phyloP scores from a whole-genome alignment of 1,140 invertebrate species.

The Lutraria rhynchaena region DNA sequence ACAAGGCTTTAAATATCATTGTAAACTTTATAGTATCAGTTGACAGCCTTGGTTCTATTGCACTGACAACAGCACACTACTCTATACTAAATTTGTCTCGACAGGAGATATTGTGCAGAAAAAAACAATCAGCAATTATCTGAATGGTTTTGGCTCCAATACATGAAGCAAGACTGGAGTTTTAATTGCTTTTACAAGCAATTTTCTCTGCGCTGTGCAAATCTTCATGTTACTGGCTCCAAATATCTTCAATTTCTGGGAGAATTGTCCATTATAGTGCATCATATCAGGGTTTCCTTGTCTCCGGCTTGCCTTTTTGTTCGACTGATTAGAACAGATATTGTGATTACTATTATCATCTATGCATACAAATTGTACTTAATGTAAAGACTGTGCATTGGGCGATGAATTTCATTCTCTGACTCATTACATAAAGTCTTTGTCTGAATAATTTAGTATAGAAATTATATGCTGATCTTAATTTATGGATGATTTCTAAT shows the following conservation, averaged over 20 bases:
- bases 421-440: slow-evolving; percentile 22
- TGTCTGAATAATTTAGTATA: too few species aligned
- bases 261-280: slow-evolving; percentile 27
- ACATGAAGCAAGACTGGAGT: neutral
- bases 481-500: too few species aligned
- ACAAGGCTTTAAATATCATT: too few species aligned
- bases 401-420: slow-evolving; percentile 23
- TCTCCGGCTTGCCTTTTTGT: slow-evolving; percentile 28
- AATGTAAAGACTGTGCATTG: neutral
- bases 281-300: slow-evolving; percentile 14
- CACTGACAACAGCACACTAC: too few species aligned
- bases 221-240: slow-evolving; percentile 3
- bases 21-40: too few species aligned
- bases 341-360: slow-evolving; percentile 12
- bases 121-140: slow-evolving; percentile 38
- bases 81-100: too few species aligned
- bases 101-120: neutral
- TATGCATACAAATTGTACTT: slow-evolving; percentile 24
- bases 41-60: too few species aligned
- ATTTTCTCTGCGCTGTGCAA: slow-evolving; percentile 1
- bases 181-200: slow-evolving; percentile 30
- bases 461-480: too few species aligned
- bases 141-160: slow-evolving; percentile 34
- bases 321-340: neutral
- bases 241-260: neutral